These are phyloP conservation scores for Nomada ruficornis DNA, from an alignment of 2,888 invertebrate species.

Conservation along the genomic window DNA sequence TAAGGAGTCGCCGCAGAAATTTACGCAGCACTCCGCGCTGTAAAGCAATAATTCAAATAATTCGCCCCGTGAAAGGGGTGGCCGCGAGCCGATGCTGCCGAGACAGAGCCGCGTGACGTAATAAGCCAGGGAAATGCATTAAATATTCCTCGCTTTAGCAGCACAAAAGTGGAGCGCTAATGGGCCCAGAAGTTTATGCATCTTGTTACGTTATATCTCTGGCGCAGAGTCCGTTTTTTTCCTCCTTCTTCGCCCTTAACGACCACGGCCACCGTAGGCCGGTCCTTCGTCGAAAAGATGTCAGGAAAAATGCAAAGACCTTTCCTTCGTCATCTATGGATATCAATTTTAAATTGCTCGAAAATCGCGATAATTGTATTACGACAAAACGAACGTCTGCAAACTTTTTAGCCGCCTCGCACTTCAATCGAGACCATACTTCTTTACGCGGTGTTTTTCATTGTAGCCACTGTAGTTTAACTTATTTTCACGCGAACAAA, in stretches of 20 bases:
- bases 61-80: constrained; percentile 25
- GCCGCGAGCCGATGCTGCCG: not conserved
- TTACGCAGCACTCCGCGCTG: constrained; percentile 21
- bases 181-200: constrained; percentile 64
- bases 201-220: constrained; percentile 49
- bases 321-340: too few relatives aligned
- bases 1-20: constrained; percentile 18
- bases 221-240: not conserved
- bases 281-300: not conserved
- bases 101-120: constrained; percentile 47
- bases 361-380: too few relatives aligned
- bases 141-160: constrained; percentile 58
- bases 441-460: too few relatives aligned
- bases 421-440: too few relatives aligned
- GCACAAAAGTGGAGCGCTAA: constrained; percentile 56
- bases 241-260: constrained; percentile 1
- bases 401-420: too few relatives aligned
- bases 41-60: constrained; percentile 45
- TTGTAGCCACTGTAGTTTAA: too few relatives aligned
- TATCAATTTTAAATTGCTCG: too few relatives aligned
- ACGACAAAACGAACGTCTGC: too few relatives aligned
- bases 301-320: too few relatives aligned
- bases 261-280: not conserved
- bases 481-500: not conserved
- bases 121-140: constrained; percentile 56